Conservation (phyloP, 2,797 vertebrate species). For the Acanthiza pusilla region DNA sequence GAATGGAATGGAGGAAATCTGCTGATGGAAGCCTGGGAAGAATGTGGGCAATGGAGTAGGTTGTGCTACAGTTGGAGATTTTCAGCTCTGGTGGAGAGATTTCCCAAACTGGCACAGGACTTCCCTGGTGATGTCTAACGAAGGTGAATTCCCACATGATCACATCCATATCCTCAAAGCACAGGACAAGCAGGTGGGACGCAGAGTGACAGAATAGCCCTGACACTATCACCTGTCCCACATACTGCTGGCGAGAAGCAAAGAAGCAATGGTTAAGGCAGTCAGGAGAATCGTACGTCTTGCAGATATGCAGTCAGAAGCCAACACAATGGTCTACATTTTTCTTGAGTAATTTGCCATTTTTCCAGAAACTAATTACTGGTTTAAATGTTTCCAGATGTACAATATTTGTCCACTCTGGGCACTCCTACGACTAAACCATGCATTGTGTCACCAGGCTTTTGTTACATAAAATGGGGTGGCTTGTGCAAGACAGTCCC, state of each 20-base stretch:
- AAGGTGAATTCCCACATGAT: not conserved
- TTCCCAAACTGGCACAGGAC: not conserved
- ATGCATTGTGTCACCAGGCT: conserved; percentile 29
- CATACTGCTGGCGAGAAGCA: not conserved
- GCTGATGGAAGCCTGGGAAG: not conserved
- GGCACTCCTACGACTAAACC: conserved; percentile 28
- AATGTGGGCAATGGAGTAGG: accelerated
- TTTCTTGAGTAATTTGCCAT: not conserved
- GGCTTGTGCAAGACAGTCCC: conserved; percentile 38
- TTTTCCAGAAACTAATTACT: conserved; percentile 41
- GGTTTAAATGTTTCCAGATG: conserved; percentile 48
- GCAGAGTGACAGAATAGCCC: not conserved
- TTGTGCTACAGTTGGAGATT: not conserved
- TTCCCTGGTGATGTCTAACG: not conserved
- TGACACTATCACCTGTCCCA: not conserved
- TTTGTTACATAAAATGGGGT: conserved; percentile 20
- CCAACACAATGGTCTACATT: not conserved
- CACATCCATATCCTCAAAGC: not conserved
- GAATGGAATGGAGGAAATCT: not conserved
- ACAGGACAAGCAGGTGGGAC: not conserved
- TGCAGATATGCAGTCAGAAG: not conserved
- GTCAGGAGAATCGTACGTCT: not conserved
- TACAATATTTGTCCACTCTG: not conserved
- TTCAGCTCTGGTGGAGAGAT: not conserved
- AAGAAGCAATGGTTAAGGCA: not conserved